Conservation (phyloP, 37 sponge, comb jelly and placozoan genomes). For the Chondrilla cf. caribensis region DNA sequence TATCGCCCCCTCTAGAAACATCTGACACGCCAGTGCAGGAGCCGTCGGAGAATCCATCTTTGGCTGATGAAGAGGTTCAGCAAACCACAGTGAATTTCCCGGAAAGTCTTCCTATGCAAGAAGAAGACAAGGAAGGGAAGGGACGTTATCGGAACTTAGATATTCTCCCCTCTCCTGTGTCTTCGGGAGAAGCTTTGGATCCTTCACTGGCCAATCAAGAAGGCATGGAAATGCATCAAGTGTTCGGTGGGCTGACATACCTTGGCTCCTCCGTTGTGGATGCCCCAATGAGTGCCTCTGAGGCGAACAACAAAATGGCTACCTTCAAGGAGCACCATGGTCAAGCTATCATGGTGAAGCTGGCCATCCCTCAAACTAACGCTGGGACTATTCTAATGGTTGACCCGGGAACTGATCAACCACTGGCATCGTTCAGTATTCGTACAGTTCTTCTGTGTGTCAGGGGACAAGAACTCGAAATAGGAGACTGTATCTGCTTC, state of each 20-base stretch:
- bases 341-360: slow-evolving; percentile 46
- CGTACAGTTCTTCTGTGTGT: slow-evolving; percentile 81
- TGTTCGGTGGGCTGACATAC: slow-evolving; percentile 57
- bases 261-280: slow-evolving; percentile 85
- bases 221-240: slow-evolving; percentile 23
- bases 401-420: slow-evolving; percentile 55
- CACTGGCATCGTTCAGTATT: slow-evolving; percentile 43
- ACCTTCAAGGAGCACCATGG: slow-evolving; percentile 61
- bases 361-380: slow-evolving; percentile 59
- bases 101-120: background rate
- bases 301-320: slow-evolving; percentile 76
- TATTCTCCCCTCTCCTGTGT: background rate
- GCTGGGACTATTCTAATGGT: slow-evolving; percentile 54
- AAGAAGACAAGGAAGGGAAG: background rate
- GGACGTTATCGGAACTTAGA: background rate
- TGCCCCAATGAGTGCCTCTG: slow-evolving; percentile 82
- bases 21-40: too few relatives aligned
- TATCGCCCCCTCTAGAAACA: too few relatives aligned
- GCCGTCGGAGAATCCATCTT: too few relatives aligned
- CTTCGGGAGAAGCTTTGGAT: too few relatives aligned
- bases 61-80: background rate
- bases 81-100: background rate
- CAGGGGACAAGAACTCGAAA: slow-evolving; percentile 48
- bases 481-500: slow-evolving; percentile 77
- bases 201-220: too few relatives aligned